Evolutionary conservation across 2,113 vertebrate species (phyloP).

Genomic region (Phainopepla nitens): DNA sequence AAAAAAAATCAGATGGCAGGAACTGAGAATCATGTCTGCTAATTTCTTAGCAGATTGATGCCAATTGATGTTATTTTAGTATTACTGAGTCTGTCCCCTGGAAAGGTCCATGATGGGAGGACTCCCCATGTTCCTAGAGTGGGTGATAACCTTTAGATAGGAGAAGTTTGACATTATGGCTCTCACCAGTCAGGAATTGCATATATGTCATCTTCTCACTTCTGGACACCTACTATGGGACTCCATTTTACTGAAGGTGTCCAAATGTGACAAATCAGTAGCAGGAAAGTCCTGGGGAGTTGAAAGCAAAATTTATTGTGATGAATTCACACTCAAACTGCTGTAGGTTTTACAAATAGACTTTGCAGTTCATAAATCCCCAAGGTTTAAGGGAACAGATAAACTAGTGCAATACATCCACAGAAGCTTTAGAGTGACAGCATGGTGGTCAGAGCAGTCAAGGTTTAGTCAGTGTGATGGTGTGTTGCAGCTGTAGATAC

Average conservation of each 20-base stretch:
- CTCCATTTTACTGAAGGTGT: not conserved
- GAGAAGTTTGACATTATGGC: not conserved
- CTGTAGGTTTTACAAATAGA: conserved; percentile 8
- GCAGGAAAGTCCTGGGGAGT: not conserved
- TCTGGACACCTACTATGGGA: not conserved
- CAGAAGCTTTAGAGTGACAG: not conserved
- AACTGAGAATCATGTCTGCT: not conserved
- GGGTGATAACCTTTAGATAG: not conserved
- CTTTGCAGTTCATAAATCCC: conserved; percentile 30
- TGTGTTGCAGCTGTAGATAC: not conserved
- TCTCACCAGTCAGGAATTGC: not conserved
- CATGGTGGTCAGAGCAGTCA: not conserved
- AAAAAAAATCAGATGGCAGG: not conserved
- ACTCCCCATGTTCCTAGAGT: not conserved
- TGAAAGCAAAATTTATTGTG: conserved; percentile 16
- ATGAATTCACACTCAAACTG: not conserved
- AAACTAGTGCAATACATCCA: not conserved
- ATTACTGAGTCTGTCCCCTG: not conserved
- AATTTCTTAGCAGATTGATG: no score
- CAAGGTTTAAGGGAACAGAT: not conserved
- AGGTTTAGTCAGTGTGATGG: not conserved
- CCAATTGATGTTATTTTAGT: not conserved
- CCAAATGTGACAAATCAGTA: not conserved
- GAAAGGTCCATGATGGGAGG: not conserved
- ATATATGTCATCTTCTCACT: not conserved